These are phyloP conservation scores for Rhagium mordax DNA, from an alignment of 2,888 invertebrate genomes.

Conservation along the genomic window DNA sequence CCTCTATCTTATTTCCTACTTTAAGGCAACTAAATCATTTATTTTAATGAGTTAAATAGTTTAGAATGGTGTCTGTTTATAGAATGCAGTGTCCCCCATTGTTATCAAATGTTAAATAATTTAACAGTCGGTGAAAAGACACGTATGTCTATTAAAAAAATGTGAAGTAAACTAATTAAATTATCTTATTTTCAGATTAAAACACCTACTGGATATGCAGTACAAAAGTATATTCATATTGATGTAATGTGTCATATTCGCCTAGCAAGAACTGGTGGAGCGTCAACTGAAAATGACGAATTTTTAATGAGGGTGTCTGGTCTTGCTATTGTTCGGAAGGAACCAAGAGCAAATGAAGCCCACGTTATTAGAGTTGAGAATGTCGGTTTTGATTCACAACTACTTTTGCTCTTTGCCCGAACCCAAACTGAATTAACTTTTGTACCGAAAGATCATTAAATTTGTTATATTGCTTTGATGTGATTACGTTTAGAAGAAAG, in stretches of 20 bases:
- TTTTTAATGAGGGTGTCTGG: conserved; percentile 80
- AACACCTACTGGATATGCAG: conserved; percentile 68
- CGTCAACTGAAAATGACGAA: conserved; percentile 74
- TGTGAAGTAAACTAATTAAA: no score
- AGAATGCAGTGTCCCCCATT: no score
- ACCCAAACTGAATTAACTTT: conserved; percentile 79
- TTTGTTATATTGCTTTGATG: conserved; percentile 44
- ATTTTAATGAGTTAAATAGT: no score
- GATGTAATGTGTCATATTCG: conserved; percentile 80
- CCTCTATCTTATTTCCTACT: no score
- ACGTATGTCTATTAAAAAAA: no score
- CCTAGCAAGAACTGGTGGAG: conserved; percentile 75
- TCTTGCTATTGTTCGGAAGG: conserved; percentile 77
- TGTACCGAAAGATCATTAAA: conserved; percentile 68
- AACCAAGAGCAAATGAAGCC: conserved; percentile 73
- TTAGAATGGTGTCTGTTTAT: no score
- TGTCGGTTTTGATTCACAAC: conserved; percentile 79
- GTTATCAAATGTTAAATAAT: no score
- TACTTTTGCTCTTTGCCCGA: conserved; percentile 78
- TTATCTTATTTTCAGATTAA: conserved; percentile 58
- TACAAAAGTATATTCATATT: conserved; percentile 78
- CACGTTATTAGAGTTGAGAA: conserved; percentile 76
- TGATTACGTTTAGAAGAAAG: conserved; percentile 21
- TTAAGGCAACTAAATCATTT: no score
- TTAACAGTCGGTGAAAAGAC: no score